These are phyloP conservation scores for Geotrupes spiniger DNA, from an alignment of 2,888 invertebrate species.

Conservation along the genomic window DNA sequence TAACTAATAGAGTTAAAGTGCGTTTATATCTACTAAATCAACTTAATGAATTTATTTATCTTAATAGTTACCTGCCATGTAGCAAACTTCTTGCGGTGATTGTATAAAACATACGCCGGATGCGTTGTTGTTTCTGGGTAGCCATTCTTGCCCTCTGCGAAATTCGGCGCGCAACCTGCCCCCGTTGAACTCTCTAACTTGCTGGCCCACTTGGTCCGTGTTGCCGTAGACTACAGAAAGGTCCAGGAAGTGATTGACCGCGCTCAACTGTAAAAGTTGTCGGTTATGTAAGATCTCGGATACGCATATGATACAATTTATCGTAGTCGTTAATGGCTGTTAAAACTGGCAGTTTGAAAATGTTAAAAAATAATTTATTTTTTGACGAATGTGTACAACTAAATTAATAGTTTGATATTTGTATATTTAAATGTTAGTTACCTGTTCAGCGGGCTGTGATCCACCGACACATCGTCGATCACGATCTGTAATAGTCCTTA, in stretches of 20 bases:
- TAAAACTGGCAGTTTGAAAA: background rate
- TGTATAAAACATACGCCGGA: constrained; percentile 66
- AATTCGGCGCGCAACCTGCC: constrained; percentile 65
- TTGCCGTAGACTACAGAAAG: constrained; percentile 80
- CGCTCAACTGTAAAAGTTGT: constrained; percentile 58
- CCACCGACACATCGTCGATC: constrained; percentile 64
- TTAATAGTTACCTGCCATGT: constrained; percentile 66
- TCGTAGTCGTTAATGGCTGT: background rate
- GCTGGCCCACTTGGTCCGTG: constrained; percentile 60
- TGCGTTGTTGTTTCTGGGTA: constrained; percentile 67
- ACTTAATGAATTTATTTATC: too few relatives aligned
- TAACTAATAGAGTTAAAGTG: too few relatives aligned
- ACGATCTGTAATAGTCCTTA: constrained; percentile 66
- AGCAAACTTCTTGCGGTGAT: constrained; percentile 68
- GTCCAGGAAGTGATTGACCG: constrained; percentile 73
- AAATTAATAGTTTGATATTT: too few relatives aligned
- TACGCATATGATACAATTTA: too few relatives aligned
- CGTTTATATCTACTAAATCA: too few relatives aligned
- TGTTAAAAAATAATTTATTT: background rate
- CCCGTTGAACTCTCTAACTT: constrained; percentile 64
- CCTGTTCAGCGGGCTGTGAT: constrained; percentile 69
- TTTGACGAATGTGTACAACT: too few relatives aligned
- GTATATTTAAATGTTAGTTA: too few relatives aligned
- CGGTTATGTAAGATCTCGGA: too few relatives aligned
- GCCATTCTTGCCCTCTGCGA: constrained; percentile 68